A percentile compares a stretch with the other conserved stretches of the same genome.
Conservation (phyloP, 2,888 invertebrate genomes). For the Tetranychus truncatus region DNA sequence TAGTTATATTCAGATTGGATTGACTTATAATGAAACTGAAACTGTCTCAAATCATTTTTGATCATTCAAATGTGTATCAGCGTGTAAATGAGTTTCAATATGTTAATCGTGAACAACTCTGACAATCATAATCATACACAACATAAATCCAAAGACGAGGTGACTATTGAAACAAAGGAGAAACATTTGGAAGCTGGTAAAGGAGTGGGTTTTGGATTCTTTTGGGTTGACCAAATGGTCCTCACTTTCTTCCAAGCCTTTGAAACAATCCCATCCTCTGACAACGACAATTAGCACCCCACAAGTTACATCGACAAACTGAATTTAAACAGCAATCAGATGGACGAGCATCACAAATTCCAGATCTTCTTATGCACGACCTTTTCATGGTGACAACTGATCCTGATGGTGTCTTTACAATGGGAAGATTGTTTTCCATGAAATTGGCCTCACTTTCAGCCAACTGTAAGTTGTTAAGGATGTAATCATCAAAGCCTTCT, state of each 20-base stretch:
- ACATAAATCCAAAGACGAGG: no score
- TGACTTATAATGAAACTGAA: no score
- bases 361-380: slow-evolving; percentile 52
- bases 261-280: slow-evolving; percentile 73
- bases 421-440: neutral
- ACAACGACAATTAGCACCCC: slow-evolving; percentile 72
- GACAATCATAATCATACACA: no score
- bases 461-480: neutral
- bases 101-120: no score
- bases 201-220: neutral
- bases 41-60: no score
- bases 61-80: no score
- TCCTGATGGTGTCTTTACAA: neutral
- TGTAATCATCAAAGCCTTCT: neutral
- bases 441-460: neutral
- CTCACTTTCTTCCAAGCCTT: neutral
- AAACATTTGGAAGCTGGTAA: no score
- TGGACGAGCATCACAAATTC: slow-evolving; percentile 64
- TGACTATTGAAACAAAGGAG: no score
- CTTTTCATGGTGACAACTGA: neutral
- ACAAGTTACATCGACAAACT: slow-evolving; percentile 67
- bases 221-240: neutral
- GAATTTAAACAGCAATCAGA: slow-evolving; percentile 69
- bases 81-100: no score
- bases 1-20: no score